These are phyloP conservation scores for Dolichotis patagonum DNA, from an alignment of 2,113 vertebrate species.

Conservation along the genomic window DNA sequence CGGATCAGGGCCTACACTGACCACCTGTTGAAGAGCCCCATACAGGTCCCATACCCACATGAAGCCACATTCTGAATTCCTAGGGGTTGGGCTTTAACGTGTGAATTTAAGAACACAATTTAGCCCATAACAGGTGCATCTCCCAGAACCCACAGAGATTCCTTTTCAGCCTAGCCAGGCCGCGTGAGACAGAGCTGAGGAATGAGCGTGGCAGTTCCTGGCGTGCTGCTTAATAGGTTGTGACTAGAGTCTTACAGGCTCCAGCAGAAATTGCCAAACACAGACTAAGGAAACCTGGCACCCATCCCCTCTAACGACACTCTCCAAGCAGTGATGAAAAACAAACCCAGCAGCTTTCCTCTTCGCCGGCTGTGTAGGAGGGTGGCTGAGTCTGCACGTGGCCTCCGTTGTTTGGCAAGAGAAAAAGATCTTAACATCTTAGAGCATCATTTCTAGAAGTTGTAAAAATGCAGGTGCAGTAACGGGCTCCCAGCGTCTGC, in stretches of 20 bases:
- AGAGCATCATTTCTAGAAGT: background rate
- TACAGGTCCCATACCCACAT: background rate
- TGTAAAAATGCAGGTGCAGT: background rate
- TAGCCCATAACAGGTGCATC: background rate
- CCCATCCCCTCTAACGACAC: background rate
- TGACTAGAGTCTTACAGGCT: background rate
- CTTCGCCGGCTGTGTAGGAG: background rate
- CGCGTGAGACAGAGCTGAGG: background rate
- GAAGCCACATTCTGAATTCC: background rate
- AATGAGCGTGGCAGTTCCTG: accelerated
- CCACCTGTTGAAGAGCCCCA: background rate
- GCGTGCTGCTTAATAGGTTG: background rate
- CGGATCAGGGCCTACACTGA: background rate
- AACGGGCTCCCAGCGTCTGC: background rate
- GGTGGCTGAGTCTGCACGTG: background rate
- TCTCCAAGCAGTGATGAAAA: background rate
- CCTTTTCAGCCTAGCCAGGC: background rate
- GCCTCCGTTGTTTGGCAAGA: background rate
- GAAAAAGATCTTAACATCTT: background rate
- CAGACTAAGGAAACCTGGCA: background rate
- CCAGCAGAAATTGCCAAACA: background rate
- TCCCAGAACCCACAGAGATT: background rate
- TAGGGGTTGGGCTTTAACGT: background rate
- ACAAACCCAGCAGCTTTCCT: background rate
- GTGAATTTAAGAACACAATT: background rate